Conservation (phyloP, 2,888 invertebrate genomes). For the Cantharis rustica region DNA sequence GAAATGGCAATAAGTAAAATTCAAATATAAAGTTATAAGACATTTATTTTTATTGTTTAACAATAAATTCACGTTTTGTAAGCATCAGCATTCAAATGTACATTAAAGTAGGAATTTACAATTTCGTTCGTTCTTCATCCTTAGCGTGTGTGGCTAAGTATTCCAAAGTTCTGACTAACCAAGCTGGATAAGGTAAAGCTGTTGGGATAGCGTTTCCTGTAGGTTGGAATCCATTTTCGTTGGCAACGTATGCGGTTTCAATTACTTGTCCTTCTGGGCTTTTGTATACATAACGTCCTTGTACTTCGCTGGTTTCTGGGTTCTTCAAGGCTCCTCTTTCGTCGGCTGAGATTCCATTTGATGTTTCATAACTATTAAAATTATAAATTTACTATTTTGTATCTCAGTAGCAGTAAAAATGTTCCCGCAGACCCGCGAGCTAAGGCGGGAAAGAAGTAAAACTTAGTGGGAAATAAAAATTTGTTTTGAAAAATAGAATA, state of each 20-base stretch:
- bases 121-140: not conserved
- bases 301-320: slow-evolving; percentile 57
- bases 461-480: too few relatives aligned
- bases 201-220: slow-evolving; percentile 54
- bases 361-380: slow-evolving; percentile 60
- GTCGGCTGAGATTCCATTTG: slow-evolving; percentile 66
- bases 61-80: too few relatives aligned
- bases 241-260: slow-evolving; percentile 57
- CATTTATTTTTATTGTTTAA: too few relatives aligned
- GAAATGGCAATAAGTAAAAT: too few relatives aligned
- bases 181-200: slow-evolving; percentile 69
- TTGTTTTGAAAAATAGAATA: too few relatives aligned
- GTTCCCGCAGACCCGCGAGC: too few relatives aligned
- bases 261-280: slow-evolving; percentile 68
- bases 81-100: too few relatives aligned
- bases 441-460: too few relatives aligned
- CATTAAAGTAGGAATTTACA: too few relatives aligned
- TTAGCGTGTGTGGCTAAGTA: slow-evolving; percentile 65
- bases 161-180: slow-evolving; percentile 71
- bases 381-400: not conserved
- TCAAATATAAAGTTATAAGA: too few relatives aligned
- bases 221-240: too few relatives aligned
- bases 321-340: slow-evolving; percentile 62
- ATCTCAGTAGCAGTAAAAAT: too few relatives aligned
- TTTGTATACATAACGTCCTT: slow-evolving; percentile 61